Percentiles rank a stretch among this genome's conserved stretches.
Evolutionary conservation across 2,113 vertebrate genomes (phyloP).

Genomic region (Origma solitaria): DNA sequence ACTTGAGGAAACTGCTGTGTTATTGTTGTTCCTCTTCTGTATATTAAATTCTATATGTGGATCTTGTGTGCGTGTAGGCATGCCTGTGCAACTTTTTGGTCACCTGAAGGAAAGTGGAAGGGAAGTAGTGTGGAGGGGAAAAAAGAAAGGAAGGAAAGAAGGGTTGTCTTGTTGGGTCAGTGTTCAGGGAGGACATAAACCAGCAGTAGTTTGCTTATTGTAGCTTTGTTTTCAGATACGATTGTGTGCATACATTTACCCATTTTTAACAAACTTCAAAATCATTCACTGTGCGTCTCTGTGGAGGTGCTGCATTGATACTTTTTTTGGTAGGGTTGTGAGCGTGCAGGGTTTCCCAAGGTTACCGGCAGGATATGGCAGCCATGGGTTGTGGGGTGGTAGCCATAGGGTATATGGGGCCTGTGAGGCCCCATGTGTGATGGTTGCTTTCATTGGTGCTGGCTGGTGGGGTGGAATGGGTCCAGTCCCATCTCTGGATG

Average conservation of each 20-base stretch:
- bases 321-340: not conserved
- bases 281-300: not conserved
- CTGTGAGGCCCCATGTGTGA: fast-evolving
- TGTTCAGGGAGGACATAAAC: not conserved
- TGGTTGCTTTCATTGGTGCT: not conserved
- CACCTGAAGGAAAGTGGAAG: not conserved
- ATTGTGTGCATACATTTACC: not conserved
- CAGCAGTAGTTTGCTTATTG: not conserved
- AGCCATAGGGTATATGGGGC: not conserved
- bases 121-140: not conserved
- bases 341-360: not conserved
- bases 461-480: fast-evolving
- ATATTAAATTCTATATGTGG: not conserved
- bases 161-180: not conserved
- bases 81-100: not conserved
- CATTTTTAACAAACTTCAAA: not conserved
- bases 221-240: not conserved
- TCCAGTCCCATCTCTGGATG: not conserved
- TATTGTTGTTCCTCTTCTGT: not conserved
- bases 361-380: not conserved
- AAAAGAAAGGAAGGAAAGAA: not conserved
- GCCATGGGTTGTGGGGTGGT: not conserved
- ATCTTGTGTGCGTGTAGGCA: not conserved
- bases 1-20: not conserved
- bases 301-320: not conserved